Conservation (phyloP, 37 sponge, comb jelly and placozoan species). For the Halisarca cf. caerulea region DNA sequence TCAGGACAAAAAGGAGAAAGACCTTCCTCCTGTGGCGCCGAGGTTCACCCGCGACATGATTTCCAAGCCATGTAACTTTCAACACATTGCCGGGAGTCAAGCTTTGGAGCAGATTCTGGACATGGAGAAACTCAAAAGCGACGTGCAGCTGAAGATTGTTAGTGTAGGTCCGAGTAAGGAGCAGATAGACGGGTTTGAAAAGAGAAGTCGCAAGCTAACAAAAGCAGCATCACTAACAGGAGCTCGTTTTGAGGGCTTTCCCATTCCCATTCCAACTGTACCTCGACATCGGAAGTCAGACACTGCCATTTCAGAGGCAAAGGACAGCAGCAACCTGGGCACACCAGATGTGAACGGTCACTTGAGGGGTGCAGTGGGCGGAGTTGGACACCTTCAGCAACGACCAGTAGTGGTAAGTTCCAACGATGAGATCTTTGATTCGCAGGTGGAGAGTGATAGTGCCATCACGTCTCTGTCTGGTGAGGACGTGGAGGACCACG, state of each 20-base stretch:
- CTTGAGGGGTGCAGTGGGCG: neutral
- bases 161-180: conserved; percentile 2
- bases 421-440: neutral
- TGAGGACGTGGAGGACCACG: conserved; percentile 33
- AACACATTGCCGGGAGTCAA: conserved; percentile 77
- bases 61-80: conserved; percentile 81
- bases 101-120: conserved; percentile 75
- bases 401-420: conserved; percentile 12
- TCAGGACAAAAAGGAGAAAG: neutral
- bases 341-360: neutral
- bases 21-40: neutral
- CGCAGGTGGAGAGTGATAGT: conserved; percentile 1
- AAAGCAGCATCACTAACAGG: neutral
- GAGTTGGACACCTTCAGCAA: neutral
- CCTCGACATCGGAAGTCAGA: neutral
- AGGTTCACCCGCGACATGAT: conserved; percentile 68
- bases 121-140: conserved; percentile 68
- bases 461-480: conserved; percentile 19
- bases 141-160: conserved; percentile 33
- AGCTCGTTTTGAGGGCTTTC: conserved; percentile 9
- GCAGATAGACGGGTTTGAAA: neutral
- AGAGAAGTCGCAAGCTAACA: neutral
- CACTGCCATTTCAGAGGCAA: neutral
- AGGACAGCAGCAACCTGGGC: neutral
- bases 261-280: conserved; percentile 21